Conservation (phyloP, 2,888 invertebrate genomes). For the Clivina fossor region DNA sequence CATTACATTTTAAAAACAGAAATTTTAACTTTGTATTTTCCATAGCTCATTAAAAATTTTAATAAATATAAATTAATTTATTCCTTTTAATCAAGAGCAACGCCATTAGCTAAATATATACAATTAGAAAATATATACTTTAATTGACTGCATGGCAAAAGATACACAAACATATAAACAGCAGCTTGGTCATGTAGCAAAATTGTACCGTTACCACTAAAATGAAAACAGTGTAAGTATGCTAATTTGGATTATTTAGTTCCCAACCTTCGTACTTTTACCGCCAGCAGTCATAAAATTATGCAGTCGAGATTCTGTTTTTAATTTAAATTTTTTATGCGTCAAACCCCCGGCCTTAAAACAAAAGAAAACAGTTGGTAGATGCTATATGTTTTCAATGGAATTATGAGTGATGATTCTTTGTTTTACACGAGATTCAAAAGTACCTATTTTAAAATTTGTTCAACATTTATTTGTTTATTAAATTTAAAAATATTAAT, state of each 20-base stretch:
- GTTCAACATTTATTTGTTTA: background rate
- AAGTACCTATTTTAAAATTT: background rate
- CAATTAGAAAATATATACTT: too few relatives aligned
- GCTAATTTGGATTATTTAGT: conserved; percentile 17
- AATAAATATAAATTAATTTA: too few relatives aligned
- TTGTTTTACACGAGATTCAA: background rate
- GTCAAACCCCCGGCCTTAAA: conserved; percentile 3
- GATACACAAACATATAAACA: background rate
- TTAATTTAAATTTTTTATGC: conserved; percentile 15
- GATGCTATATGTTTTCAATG: background rate
- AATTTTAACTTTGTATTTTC: too few relatives aligned
- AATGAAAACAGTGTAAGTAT: conserved; percentile 9
- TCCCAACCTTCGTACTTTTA: background rate
- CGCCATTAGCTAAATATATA: too few relatives aligned
- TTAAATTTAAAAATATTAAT: background rate
- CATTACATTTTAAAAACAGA: too few relatives aligned
- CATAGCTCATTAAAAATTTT: too few relatives aligned
- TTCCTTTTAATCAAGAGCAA: too few relatives aligned
- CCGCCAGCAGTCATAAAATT: conserved; percentile 10
- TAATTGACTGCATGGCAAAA: background rate
- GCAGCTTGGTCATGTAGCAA: too few relatives aligned
- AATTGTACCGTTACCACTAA: too few relatives aligned
- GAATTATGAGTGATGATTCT: background rate
- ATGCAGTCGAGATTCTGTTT: conserved; percentile 6
- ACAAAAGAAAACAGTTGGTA: conserved; percentile 1